phyloP scores from a whole-genome alignment of 2,888 invertebrate species.

The Selenia dentaria region DNA sequence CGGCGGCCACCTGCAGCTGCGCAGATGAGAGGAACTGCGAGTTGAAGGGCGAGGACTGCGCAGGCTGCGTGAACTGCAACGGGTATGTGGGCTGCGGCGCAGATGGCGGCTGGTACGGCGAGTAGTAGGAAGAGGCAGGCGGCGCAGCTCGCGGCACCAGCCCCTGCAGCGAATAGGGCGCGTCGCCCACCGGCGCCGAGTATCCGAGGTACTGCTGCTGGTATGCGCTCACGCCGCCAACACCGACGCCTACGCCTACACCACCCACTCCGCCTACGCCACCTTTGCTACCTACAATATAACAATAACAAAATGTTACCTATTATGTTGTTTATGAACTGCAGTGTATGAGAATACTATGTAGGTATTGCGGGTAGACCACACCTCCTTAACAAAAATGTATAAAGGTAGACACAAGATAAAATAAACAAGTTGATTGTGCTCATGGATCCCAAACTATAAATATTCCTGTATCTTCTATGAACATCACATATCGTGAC shows the following conservation, averaged over 20 bases:
- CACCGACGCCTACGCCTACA: conserved; percentile 67
- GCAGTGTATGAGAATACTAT: no score
- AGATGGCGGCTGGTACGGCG: conserved; percentile 73
- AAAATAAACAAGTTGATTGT: no score
- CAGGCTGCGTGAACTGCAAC: conserved; percentile 86
- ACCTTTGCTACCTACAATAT: conserved; percentile 63
- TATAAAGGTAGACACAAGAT: no score
- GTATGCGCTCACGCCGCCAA: conserved; percentile 76
- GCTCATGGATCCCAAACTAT: no score
- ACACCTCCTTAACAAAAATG: no score
- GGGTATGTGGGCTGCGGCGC: conserved; percentile 87
- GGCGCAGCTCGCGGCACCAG: conserved; percentile 76
- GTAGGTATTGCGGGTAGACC: no score
- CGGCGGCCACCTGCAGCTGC: conserved; percentile 76
- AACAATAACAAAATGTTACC: neutral
- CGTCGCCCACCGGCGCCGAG: conserved; percentile 73
- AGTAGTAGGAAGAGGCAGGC: conserved; percentile 77
- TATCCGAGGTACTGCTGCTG: conserved; percentile 80
- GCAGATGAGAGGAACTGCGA: conserved; percentile 72
- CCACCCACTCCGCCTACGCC: conserved; percentile 69
- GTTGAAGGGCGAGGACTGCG: conserved; percentile 78
- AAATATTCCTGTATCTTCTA: no score
- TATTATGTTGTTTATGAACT: neutral
- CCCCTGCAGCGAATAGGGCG: conserved; percentile 73
- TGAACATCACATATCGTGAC: no score